Conservation (phyloP, 1,140 invertebrate genomes). For the Panagrolaimus sp. region DNA sequence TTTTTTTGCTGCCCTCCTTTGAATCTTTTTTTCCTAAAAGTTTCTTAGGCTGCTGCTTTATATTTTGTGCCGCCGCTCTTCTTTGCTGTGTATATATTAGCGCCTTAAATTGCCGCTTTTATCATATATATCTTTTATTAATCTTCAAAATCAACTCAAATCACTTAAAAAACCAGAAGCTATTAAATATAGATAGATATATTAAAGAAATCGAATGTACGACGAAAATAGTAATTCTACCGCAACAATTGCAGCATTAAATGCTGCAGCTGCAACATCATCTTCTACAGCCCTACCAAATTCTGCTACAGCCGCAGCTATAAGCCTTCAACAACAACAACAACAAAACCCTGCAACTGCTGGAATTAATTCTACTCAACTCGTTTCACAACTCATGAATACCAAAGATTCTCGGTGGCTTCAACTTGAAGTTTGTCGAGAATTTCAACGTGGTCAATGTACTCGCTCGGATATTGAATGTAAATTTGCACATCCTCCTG, state of each 20-base stretch:
- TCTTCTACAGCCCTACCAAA: background rate
- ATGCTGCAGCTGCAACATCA: slow-evolving; percentile 12
- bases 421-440: slow-evolving; percentile 96
- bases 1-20: no score
- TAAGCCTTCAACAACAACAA: no score
- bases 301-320: slow-evolving; percentile 20
- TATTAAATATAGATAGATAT: no score
- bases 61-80: no score
- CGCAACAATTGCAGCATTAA: slow-evolving; percentile 18
- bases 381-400: slow-evolving; percentile 80
- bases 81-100: no score
- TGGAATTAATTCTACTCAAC: slow-evolving; percentile 25
- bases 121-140: no score
- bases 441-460: slow-evolving; percentile 99
- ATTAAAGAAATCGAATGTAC: slow-evolving; percentile 32
- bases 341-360: background rate
- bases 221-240: slow-evolving; percentile 43
- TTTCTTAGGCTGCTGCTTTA: no score
- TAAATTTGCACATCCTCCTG: slow-evolving; percentile 93
- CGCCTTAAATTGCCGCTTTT: no score
- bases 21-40: no score
- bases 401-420: slow-evolving; percentile 99
- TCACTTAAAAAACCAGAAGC: no score
- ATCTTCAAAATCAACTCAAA: no score
- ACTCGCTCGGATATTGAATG: slow-evolving; percentile 95